Conservation (phyloP, 1,140 invertebrate genomes). For the Mamestra configurata region DNA sequence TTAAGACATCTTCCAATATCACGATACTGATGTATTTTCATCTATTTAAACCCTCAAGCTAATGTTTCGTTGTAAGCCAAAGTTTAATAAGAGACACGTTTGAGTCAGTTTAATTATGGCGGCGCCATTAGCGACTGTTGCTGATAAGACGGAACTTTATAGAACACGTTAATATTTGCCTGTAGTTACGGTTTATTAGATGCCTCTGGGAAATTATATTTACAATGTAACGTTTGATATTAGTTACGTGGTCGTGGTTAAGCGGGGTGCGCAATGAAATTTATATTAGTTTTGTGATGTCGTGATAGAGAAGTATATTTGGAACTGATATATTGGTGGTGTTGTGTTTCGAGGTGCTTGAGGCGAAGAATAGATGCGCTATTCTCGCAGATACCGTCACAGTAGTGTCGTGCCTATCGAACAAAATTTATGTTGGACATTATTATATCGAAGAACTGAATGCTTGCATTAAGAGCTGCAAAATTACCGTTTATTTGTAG, state of each 20-base stretch:
- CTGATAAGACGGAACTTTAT: slow-evolving; percentile 61
- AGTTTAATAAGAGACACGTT: slow-evolving; percentile 51
- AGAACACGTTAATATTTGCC: slow-evolving; percentile 56
- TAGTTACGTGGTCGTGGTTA: slow-evolving; percentile 43
- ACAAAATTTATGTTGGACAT: too few relatives aligned
- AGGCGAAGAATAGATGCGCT: too few relatives aligned
- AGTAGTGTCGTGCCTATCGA: too few relatives aligned
- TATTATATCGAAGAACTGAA: too few relatives aligned
- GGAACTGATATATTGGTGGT: background rate
- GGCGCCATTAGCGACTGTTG: slow-evolving; percentile 59
- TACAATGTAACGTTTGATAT: slow-evolving; percentile 56
- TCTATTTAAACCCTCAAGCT: background rate
- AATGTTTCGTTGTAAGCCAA: slow-evolving; percentile 30
- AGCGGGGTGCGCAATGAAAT: slow-evolving; percentile 19
- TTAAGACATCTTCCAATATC: too few relatives aligned
- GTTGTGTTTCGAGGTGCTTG: background rate
- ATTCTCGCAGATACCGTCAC: too few relatives aligned
- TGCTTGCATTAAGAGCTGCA: too few relatives aligned
- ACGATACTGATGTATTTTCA: background rate
- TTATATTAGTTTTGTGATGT: slow-evolving; percentile 36
- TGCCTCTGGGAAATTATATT: slow-evolving; percentile 62
- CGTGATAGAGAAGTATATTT: background rate
- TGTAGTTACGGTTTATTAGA: slow-evolving; percentile 59
- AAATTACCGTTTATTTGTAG: too few relatives aligned
- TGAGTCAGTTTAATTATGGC: slow-evolving; percentile 59